phyloP scores from a whole-genome alignment of 2,113 vertebrate species.

The Pteronura brasiliensis region DNA sequence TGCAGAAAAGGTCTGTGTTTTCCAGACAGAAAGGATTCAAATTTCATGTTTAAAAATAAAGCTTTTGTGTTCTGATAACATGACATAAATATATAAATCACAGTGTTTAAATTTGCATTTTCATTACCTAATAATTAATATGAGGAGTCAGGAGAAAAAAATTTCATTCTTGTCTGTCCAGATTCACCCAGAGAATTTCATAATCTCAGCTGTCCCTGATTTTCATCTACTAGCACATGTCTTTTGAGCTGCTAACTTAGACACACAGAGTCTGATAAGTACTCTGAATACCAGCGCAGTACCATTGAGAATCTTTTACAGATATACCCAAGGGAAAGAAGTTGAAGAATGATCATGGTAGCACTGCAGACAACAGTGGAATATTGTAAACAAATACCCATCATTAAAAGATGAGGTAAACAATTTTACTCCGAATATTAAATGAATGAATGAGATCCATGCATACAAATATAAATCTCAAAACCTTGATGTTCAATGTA shows the following conservation, averaged over 20 bases:
- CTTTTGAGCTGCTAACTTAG: neutral
- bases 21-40: neutral
- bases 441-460: neutral
- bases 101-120: neutral
- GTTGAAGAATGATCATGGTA: neutral
- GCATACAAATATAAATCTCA: neutral
- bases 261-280: neutral
- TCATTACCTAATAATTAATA: neutral
- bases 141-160: neutral
- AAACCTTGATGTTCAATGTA: neutral
- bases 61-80: neutral
- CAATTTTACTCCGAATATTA: neutral
- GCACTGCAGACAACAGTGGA: neutral
- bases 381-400: neutral
- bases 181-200: neutral
- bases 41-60: neutral
- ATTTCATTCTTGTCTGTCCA: neutral
- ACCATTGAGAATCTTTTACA: neutral
- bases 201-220: neutral
- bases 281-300: neutral
- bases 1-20: neutral
- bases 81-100: neutral
- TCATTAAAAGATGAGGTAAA: neutral
- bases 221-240: neutral
- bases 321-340: neutral